Conservation (phyloP, 2,888 invertebrate genomes). For the Gryllus longicercus region DNA sequence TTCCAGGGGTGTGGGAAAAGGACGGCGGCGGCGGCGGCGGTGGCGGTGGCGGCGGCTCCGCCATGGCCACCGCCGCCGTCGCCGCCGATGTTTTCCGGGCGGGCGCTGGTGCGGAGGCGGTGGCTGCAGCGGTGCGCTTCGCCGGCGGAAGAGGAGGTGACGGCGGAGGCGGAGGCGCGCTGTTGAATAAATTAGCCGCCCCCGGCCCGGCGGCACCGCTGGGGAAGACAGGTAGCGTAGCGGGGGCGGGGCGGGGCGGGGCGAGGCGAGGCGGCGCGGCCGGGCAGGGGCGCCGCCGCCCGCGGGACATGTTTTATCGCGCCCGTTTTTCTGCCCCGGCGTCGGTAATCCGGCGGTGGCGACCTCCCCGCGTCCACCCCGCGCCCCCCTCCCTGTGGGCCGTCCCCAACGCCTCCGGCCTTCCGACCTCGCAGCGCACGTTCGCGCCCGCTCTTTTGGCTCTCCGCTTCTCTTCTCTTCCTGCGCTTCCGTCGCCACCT, state of each 20-base stretch:
- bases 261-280: conserved; percentile 19
- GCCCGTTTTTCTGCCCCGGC: conserved; percentile 17
- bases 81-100: background rate
- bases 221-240: conserved; percentile 9
- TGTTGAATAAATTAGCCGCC: background rate
- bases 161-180: background rate
- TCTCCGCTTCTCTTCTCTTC: background rate
- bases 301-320: conserved; percentile 17
- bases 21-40: no score
- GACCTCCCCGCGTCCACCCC: background rate
- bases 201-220: background rate
- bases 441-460: background rate
- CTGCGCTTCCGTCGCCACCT: no score
- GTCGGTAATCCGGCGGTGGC: conserved; percentile 17
- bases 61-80: background rate
- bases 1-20: background rate
- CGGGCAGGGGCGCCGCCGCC: conserved; percentile 11
- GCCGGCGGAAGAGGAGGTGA: conserved; percentile 23
- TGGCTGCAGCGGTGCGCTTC: conserved; percentile 18
- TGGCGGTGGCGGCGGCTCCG: no score
- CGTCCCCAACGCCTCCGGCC: background rate
- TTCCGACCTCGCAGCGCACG: background rate
- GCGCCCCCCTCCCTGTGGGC: background rate
- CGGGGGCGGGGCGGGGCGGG: background rate
- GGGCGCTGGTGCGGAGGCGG: background rate